phyloP scores from a whole-genome alignment of 2,113 vertebrate genomes.

The Rhinolophus sinicus region DNA sequence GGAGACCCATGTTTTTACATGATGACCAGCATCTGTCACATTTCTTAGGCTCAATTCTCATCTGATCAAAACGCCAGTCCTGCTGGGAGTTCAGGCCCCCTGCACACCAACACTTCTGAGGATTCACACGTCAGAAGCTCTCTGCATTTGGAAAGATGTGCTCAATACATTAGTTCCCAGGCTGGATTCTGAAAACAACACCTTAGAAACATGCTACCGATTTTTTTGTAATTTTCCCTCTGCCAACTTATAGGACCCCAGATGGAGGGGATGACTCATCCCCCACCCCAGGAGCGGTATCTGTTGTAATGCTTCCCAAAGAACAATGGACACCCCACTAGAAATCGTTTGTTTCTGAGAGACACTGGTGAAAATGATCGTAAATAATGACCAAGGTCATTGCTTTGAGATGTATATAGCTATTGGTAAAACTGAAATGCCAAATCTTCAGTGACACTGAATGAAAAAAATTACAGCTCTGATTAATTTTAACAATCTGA shows the following conservation, averaged over 20 bases:
- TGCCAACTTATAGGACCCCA: not conserved
- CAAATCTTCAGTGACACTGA: not conserved
- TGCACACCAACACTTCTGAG: not conserved
- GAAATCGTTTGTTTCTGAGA: not conserved
- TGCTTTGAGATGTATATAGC: not conserved
- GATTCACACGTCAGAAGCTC: not conserved
- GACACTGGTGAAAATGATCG: not conserved
- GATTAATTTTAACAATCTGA: not conserved
- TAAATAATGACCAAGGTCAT: not conserved
- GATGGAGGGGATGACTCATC: not conserved
- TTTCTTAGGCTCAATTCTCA: not conserved
- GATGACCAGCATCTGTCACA: not conserved
- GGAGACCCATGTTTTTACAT: not conserved
- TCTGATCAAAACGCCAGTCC: not conserved
- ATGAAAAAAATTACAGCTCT: not conserved
- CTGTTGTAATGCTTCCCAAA: not conserved
- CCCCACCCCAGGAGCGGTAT: not conserved
- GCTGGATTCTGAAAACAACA: not conserved
- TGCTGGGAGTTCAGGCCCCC: not conserved
- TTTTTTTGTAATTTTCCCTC: not conserved
- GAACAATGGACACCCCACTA: too few relatives aligned
- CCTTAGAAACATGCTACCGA: not conserved
- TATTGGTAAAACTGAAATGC: not conserved
- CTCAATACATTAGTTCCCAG: not conserved
- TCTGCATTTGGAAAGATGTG: not conserved